phyloP scores from a whole-genome alignment of 2,888 invertebrate species.

The Carpatolechia fugitivella region DNA sequence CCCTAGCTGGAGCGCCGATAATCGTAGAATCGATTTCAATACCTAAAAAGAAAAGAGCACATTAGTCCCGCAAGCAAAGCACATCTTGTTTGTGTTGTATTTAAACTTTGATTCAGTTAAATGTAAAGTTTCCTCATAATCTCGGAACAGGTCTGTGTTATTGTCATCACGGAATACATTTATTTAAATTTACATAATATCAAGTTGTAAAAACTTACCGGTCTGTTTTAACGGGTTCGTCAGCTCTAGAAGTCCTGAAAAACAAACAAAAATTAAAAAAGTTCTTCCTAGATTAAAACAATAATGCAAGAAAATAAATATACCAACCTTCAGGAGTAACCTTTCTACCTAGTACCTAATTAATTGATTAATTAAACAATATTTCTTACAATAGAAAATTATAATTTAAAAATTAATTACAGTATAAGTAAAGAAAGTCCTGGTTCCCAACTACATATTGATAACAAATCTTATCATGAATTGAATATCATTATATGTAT shows the following conservation, averaged over 20 bases:
- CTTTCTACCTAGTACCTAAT: slow-evolving; percentile 16
- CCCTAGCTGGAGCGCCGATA: too few species aligned
- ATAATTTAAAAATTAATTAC: slow-evolving; percentile 80
- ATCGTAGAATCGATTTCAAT: too few species aligned
- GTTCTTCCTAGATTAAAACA: background rate
- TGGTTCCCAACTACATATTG: slow-evolving; percentile 45
- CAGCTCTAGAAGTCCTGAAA: background rate
- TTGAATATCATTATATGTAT: slow-evolving; percentile 34
- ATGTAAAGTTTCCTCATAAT: slow-evolving; percentile 41
- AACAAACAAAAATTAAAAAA: background rate
- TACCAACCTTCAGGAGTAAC: background rate
- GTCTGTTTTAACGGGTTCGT: background rate
- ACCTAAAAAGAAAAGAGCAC: background rate
- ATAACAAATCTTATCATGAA: slow-evolving; percentile 39
- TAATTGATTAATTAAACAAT: slow-evolving; percentile 46
- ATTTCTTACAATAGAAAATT: slow-evolving; percentile 73
- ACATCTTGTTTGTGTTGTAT: background rate
- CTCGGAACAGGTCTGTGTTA: slow-evolving; percentile 65
- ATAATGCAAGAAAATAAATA: background rate
- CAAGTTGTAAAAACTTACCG: background rate
- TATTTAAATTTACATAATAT: background rate
- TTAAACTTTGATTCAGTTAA: slow-evolving; percentile 29
- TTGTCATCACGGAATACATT: slow-evolving; percentile 35
- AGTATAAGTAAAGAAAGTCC: slow-evolving; percentile 62
- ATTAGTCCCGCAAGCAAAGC: background rate